Base-by-base conservation (phyloP, 2,797 vertebrate species). In the Malurus leucopterus region DNA sequence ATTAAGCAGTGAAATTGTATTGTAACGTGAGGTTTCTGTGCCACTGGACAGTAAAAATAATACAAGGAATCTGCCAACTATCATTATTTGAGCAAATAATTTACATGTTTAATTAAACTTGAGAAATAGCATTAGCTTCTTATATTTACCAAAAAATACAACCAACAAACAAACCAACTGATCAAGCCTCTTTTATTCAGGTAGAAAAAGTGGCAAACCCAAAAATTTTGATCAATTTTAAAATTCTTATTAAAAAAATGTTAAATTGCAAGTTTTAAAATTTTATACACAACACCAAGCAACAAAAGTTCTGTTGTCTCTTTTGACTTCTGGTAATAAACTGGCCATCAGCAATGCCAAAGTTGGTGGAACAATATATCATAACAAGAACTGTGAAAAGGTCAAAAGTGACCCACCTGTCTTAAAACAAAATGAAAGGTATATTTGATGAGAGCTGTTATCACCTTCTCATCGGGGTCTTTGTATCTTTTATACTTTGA, bases 311-410 rank as follows among this genome's bases (percentile, higher is more conserved):
- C n/a, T 70, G 6, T 50, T 67, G 32, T 47, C 40, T 18, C 34
- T 86, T 82, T 82, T 49, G 36, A 82, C 34, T 77, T 65, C 72
- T 74, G 36, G 43, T 76, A 81, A 86, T 46, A 74, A 86, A 62
- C n/a, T 58, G 59, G 38, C 32, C 23, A 73, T 49, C 40, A 44
- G 23, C 0, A 0, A 44, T 46, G 36, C 32, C 46, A 84, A 84
- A 61, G 17, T 5, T 69, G 32, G 80, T 21, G 58, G 62, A 85
- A 92, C 22, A 91, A 55, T 11, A 83, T 38, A 74, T 34, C 44
- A 58, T 75, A 90, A 85, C 44, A 84, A 83, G 62, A 77, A 49
- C 24, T 43, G 29, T 72, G 72, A 80, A 90, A 83, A 93, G 72
- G 78, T 91, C 86, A 87, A 71, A 91, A 69, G 47, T 72, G 79